phyloP scores from a whole-genome alignment of 2,797 vertebrate species.

The Sebastes trivittatus region DNA sequence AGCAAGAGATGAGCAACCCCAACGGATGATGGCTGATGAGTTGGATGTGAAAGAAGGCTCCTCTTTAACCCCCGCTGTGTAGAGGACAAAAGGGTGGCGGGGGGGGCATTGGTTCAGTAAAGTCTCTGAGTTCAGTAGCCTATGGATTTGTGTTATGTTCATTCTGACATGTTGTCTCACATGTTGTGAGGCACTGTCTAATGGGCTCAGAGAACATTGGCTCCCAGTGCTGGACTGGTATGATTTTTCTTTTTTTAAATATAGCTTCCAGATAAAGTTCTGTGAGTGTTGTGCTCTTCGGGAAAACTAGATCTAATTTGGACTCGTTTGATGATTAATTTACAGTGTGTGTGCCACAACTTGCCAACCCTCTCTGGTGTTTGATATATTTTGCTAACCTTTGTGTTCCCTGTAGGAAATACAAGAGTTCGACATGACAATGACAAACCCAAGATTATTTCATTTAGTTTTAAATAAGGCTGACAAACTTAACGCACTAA shows the following conservation, averaged over 20 bases:
- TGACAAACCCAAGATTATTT: neutral
- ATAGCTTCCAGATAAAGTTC: neutral
- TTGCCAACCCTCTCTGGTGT: neutral
- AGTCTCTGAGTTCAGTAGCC: neutral
- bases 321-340: neutral
- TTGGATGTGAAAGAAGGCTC: conserved; percentile 19
- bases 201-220: conserved; percentile 1
- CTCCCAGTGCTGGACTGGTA: neutral
- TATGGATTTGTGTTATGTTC: neutral
- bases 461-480: neutral
- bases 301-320: neutral
- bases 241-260: neutral
- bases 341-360: neutral
- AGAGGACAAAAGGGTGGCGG: conserved; percentile 21
- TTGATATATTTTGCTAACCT: neutral
- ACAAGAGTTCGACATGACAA: neutral
- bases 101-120: neutral
- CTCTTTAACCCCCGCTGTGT: conserved; percentile 26
- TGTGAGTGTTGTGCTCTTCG: neutral
- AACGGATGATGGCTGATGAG: conserved; percentile 34
- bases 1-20: conserved; percentile 49
- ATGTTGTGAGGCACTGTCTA: neutral
- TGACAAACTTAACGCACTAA: no score
- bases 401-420: neutral
- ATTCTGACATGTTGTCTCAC: neutral